Evolutionary conservation across 1,140 invertebrate genomes (phyloP).

Genomic region (Drosophila lacertosa): DNA sequence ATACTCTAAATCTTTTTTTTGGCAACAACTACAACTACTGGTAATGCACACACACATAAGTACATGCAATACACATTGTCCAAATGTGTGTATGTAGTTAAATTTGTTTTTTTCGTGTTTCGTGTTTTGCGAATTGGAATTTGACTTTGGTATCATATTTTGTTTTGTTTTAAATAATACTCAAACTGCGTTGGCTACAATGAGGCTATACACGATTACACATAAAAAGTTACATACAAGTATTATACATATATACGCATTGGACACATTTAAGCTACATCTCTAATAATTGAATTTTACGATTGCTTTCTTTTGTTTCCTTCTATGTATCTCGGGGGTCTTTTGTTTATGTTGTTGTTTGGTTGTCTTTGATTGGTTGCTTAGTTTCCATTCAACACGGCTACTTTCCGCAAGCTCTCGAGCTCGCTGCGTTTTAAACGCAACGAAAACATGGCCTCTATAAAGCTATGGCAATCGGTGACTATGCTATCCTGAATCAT

Average conservation of each 20-base stretch:
- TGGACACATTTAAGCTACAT: constrained; percentile 68
- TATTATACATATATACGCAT: constrained; percentile 33
- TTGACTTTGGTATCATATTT: constrained; percentile 67
- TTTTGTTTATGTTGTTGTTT: constrained; percentile 36
- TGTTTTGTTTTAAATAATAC: constrained; percentile 59
- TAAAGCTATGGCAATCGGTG: constrained; percentile 91
- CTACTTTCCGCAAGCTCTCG: constrained; percentile 85
- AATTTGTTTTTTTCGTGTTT: constrained; percentile 45
- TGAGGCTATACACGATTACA: constrained; percentile 45
- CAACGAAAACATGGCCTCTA: constrained; percentile 89
- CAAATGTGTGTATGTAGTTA: constrained; percentile 17
- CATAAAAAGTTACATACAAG: constrained; percentile 49
- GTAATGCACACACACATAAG: constrained; percentile 22
- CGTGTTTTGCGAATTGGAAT: constrained; percentile 33
- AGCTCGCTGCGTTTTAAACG: constrained; percentile 87
- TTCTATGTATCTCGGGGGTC: constrained; percentile 42
- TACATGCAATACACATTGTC: not conserved
- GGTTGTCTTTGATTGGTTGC: constrained; percentile 30
- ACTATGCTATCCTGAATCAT: constrained; percentile 88
- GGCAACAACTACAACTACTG: constrained; percentile 65
- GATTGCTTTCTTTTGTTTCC: constrained; percentile 69
- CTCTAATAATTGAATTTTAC: constrained; percentile 80
- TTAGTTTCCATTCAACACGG: constrained; percentile 77
- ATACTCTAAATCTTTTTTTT: constrained; percentile 53
- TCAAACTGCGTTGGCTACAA: constrained; percentile 66